phyloP scores from a whole-genome alignment of 1,140 invertebrate species.

The Schlechtendalia chinensis region DNA sequence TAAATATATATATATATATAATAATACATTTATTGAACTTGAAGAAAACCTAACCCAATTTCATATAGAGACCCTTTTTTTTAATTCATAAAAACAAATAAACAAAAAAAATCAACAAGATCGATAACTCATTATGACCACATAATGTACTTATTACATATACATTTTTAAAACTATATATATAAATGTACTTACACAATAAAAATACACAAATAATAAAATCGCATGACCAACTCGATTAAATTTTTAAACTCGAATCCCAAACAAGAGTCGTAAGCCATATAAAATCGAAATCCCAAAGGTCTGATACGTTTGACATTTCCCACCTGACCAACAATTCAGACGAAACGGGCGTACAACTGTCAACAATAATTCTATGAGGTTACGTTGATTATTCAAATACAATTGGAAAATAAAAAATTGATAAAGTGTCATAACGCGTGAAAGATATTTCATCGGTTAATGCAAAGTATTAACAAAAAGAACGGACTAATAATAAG shows the following conservation, averaged over 20 bases:
- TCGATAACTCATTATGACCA: too few species aligned
- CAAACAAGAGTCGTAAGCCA: not conserved
- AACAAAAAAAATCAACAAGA: too few species aligned
- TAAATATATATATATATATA: too few species aligned
- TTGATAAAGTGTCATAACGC: not conserved
- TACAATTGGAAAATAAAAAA: not conserved
- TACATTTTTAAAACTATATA: too few species aligned
- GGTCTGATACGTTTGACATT: not conserved
- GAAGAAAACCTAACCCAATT: not conserved
- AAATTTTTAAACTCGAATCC: not conserved
- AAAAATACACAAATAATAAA: not conserved
- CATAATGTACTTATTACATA: too few species aligned
- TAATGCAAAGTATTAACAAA: slow-evolving; percentile 24
- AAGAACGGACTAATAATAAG: not conserved
- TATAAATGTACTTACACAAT: too few species aligned
- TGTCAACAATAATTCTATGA: not conserved
- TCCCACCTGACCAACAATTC: not conserved
- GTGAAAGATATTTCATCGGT: not conserved
- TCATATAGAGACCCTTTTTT: too few species aligned
- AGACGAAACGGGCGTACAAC: not conserved
- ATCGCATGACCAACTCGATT: not conserved
- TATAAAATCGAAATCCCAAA: slow-evolving; percentile 5
- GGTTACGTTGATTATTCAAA: slow-evolving; percentile 2
- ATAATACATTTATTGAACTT: not conserved
- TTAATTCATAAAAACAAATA: too few species aligned